Base-by-base conservation (phyloP, 2,797 vertebrate genomes). In the Mus caroli region DNA sequence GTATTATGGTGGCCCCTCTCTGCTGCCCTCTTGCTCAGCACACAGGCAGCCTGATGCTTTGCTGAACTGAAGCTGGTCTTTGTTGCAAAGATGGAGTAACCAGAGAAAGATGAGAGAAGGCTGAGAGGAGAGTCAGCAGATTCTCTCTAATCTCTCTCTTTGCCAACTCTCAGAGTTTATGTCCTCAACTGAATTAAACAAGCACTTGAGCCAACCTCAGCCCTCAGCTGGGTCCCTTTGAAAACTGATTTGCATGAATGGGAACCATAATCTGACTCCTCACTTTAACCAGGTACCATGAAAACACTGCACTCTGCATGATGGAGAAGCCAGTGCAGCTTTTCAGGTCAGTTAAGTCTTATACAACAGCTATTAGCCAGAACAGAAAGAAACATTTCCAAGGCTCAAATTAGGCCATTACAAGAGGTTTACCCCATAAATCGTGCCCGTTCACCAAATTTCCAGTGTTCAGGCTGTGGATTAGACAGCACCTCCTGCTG, bases 11-110 rank as follows among this genome's bases (percentile, higher is more conserved):
- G 91, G 91, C 96, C 90, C 96, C 87, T 92, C 2, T 92, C 93
- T 4, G 96, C 98, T 98, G 96, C 60, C 93, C 96, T 94, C 91
- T 79, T 82, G 95, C 87, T 97, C 94, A 97, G 96, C 91, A 79
- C 96, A 91, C 83, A 84, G 43, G 95, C 58, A 94, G 94, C 88
- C 94, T 94, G 62, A 52, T 0, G 0, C 62, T 95, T 79, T 83
- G 82, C 2, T 91, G 91, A 94, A 96, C 75, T 88, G 94, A 97
- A 95, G 96, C 92, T 4, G 37, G 96, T 95, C 73, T 91, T 92
- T 96, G 96, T 95, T 95, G 76, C 71, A 62, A 67, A 80, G 64
- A 83, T 43, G 93, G 85, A 97, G 31, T 5, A 80, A 69, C 26
- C 34, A 60, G 15, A 87, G 54, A 97, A 96, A 84, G 88, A 86